Evolutionary conservation across 1,140 invertebrate species (phyloP).

Genomic region (Musca domestica): DNA sequence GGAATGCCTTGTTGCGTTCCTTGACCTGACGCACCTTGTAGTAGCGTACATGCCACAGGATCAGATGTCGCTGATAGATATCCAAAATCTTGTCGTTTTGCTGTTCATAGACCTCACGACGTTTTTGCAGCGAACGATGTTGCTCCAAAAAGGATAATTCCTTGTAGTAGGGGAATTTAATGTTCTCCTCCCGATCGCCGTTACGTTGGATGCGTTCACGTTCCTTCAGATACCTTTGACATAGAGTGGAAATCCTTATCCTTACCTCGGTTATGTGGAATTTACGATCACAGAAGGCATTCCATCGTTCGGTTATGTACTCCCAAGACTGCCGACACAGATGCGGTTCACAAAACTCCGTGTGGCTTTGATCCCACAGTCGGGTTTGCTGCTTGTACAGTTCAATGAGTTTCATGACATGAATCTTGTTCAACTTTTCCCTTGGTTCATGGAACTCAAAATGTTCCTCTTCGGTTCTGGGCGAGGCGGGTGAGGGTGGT

Average conservation of each 20-base stretch:
- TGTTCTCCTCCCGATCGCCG: constrained; percentile 34
- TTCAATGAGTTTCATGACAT: constrained; percentile 34
- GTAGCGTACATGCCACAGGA: constrained; percentile 43
- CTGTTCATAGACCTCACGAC: constrained; percentile 33
- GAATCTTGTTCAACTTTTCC: not conserved
- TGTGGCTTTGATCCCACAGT: constrained; percentile 41
- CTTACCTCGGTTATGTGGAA: constrained; percentile 41
- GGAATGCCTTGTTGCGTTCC: constrained; percentile 30
- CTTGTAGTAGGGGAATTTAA: constrained; percentile 41
- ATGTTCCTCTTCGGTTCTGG: constrained; percentile 2
- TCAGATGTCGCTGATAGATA: constrained; percentile 44
- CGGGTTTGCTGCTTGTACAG: constrained; percentile 35
- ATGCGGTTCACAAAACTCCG: constrained; percentile 35
- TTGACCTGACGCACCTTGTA: constrained; percentile 21
- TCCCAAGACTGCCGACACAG: constrained; percentile 40
- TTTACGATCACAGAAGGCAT: constrained; percentile 33
- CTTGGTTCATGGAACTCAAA: not conserved
- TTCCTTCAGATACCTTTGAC: constrained; percentile 43
- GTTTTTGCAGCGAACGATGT: constrained; percentile 36
- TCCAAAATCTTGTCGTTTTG: constrained; percentile 43
- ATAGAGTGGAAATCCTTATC: constrained; percentile 40
- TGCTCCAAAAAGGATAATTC: constrained; percentile 39
- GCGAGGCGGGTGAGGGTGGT: not conserved
- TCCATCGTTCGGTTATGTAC: constrained; percentile 35
- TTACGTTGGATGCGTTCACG: constrained; percentile 39